Base-by-base conservation (phyloP, 2,797 vertebrate genomes). In the Ficedula albicollis region DNA sequence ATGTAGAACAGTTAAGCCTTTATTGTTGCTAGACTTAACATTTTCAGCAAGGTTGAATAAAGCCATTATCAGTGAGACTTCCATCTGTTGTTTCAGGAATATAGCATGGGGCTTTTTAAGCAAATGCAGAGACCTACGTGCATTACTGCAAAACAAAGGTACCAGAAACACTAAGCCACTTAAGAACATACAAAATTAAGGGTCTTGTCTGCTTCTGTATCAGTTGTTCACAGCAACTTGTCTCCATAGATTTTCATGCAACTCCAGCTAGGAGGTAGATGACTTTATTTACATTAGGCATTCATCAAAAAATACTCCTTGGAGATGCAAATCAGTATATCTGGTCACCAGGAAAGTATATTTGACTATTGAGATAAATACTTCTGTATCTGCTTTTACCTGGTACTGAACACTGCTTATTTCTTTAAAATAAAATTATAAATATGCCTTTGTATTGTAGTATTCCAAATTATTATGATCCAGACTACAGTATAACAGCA, bases 41-140 rank as follows among this genome's bases (percentile, higher is more conserved):
- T 97, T 95, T 96, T 74, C 92, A 87, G 60, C 81, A 94, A 96
- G 94, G 90, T 93, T 80, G 89, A 96, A 93, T 91, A 89, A 95
- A 87, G 89, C 93, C 56, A 85, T 94, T 96, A 87, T 83, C 87
- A 87, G 36, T 32, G 77, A 74, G 78, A 62, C 48, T 87, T 85
- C 81, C 41, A n/a, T 92, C 74, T 91, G 64, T 89, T 95, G 58
- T 94, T 93, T 89, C 84, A 52, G 60, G 62, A 87, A 74, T 83
- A 80, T 2, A 90, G 39, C 73, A 83, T 34, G 60, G 64, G 75
- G 68, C 62, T 92, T 91, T 92, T 84, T 36, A 79, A 87, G 64
- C 79, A 74, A 94, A 74, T 58, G 54, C 29, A 62, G 72, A 83
- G 48, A 90, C 83, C 92, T 87, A 11, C 34, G 79, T 0, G 3